These are phyloP conservation scores for pig (Sus scrofa) DNA, from an alignment of 2,113 vertebrate genomes.

Conservation along the genomic window T2T-Sscrofa CM000813.6:106952501-106953000, in stretches of 20 bases:
- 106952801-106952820: constrained; percentile 1
- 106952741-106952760: constrained; percentile 31
- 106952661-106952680: background rate
- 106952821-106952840: background rate
- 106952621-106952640: constrained; percentile 48
- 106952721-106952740: background rate
- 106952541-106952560: too few species aligned
- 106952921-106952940: constrained; percentile 50
- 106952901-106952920: background rate
- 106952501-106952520: too few species aligned
- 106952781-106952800: background rate
- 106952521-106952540: too few species aligned
- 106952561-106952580: too few species aligned
- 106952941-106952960: background rate
- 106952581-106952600: constrained; percentile 46
- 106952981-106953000: constrained; percentile 48
- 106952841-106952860: background rate
- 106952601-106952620: background rate
- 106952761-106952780: background rate
- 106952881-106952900: constrained; percentile 50
- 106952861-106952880: background rate
- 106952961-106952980: background rate
- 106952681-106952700: background rate
- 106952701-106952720: constrained; percentile 48
- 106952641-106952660: background rate